Evolutionary conservation across 2,797 vertebrate species (phyloP).

Genomic region (Dallia pectoralis): DNA sequence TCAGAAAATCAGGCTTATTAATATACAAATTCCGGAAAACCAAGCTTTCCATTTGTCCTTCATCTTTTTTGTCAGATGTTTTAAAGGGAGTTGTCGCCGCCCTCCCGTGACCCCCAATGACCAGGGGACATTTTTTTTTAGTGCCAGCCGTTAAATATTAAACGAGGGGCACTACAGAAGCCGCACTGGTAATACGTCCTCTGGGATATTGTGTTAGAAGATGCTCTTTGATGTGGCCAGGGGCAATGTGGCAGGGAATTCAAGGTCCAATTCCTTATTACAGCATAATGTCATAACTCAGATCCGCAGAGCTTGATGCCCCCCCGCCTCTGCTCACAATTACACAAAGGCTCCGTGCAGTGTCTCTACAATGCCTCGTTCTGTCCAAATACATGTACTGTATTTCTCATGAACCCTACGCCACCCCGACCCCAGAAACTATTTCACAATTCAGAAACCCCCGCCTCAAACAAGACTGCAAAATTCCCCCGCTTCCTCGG

Average conservation of each 20-base stretch:
- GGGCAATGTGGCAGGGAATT: constrained; percentile 41
- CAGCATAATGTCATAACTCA: constrained; percentile 40
- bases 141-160: constrained; percentile 31
- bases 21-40: not conserved
- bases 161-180: constrained; percentile 15
- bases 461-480: constrained; percentile 50
- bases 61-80: constrained; percentile 28
- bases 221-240: constrained; percentile 51
- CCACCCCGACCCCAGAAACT: constrained; percentile 42
- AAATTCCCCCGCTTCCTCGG: constrained; percentile 46
- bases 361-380: constrained; percentile 45
- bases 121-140: constrained; percentile 31
- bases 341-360: constrained; percentile 48
- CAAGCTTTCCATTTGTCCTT: constrained; percentile 8
- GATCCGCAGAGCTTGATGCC: constrained; percentile 40
- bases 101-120: constrained; percentile 13
- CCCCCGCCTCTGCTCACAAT: constrained; percentile 26
- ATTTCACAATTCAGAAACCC: constrained; percentile 56
- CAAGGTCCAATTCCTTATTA: constrained; percentile 50
- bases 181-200: constrained; percentile 37
- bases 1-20: too few relatives aligned
- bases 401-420: not conserved
- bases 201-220: constrained; percentile 26
- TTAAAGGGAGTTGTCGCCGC: constrained; percentile 7
- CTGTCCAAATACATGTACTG: constrained; percentile 39